Percentiles rank a stretch among this genome's conserved stretches.
Conservation (phyloP, 2,113 vertebrate genomes). For the Ceratotherium simum region DNA sequence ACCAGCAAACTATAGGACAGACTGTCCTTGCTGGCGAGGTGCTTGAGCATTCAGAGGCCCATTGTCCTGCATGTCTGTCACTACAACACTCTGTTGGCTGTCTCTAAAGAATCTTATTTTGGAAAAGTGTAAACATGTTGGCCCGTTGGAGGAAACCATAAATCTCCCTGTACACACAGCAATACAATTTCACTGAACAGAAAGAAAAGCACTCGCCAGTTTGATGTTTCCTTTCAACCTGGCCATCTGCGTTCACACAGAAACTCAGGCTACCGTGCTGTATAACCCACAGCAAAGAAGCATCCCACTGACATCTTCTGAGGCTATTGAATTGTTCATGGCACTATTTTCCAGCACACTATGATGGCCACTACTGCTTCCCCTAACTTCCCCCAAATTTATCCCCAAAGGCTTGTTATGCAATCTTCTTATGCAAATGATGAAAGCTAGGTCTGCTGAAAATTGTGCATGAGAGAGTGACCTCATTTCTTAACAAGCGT, state of each 20-base stretch:
- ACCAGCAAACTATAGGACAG: too few relatives aligned
- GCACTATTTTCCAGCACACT: rapidly evolving
- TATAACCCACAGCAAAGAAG: background rate
- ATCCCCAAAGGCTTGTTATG: background rate
- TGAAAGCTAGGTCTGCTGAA: background rate
- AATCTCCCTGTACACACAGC: background rate
- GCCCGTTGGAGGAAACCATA: background rate
- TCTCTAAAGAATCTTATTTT: background rate
- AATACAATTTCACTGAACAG: background rate
- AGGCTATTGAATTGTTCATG: rapidly evolving
- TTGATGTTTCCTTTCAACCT: background rate
- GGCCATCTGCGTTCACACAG: background rate
- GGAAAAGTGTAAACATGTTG: background rate
- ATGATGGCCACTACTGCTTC: too few relatives aligned
- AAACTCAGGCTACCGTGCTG: rapidly evolving
- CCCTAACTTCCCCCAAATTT: background rate
- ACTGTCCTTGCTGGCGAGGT: rapidly evolving
- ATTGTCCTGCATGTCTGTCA: rapidly evolving
- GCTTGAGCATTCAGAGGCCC: background rate
- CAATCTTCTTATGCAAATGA: background rate
- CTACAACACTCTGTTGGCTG: background rate
- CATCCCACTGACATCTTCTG: background rate
- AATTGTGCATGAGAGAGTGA: rapidly evolving
- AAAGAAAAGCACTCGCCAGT: background rate
- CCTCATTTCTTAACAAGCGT: background rate